phyloP scores from a whole-genome alignment of 2,113 vertebrate genomes.

The Andinoacara biseriatus region DNA sequence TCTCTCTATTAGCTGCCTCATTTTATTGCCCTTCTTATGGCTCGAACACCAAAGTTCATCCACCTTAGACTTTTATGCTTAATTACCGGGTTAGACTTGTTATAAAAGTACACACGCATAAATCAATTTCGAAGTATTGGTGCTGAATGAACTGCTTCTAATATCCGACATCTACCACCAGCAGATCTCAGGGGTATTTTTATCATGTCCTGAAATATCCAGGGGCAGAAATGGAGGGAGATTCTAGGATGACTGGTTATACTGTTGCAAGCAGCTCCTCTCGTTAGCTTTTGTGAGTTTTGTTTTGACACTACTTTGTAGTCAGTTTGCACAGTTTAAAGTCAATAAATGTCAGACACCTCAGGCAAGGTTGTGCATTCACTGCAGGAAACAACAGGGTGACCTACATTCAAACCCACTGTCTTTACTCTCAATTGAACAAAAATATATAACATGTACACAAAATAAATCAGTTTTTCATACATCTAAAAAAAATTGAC shows the following conservation, averaged over 20 bases:
- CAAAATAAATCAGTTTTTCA: too few species aligned
- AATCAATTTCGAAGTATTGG: slow-evolving; percentile 12
- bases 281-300: background rate
- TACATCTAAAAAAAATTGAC: too few species aligned
- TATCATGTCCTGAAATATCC: slow-evolving; percentile 70
- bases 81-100: slow-evolving; percentile 2
- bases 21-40: slow-evolving; percentile 14
- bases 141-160: slow-evolving; percentile 16
- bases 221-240: slow-evolving; percentile 13
- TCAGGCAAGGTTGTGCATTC: background rate
- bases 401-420: slow-evolving; percentile 45
- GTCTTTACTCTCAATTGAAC: background rate
- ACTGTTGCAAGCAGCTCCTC: slow-evolving; percentile 16
- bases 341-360: slow-evolving; percentile 11
- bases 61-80: background rate
- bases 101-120: background rate
- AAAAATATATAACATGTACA: background rate
- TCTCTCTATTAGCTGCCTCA: background rate
- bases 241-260: slow-evolving; percentile 34
- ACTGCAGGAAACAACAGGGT: slow-evolving; percentile 25
- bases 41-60: slow-evolving; percentile 45
- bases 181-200: slow-evolving; percentile 73
- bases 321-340: slow-evolving; percentile 24
- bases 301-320: background rate
- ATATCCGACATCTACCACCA: slow-evolving; percentile 17